Base-by-base conservation (phyloP, 2,797 vertebrate species). In the Sparus aurata region DNA sequence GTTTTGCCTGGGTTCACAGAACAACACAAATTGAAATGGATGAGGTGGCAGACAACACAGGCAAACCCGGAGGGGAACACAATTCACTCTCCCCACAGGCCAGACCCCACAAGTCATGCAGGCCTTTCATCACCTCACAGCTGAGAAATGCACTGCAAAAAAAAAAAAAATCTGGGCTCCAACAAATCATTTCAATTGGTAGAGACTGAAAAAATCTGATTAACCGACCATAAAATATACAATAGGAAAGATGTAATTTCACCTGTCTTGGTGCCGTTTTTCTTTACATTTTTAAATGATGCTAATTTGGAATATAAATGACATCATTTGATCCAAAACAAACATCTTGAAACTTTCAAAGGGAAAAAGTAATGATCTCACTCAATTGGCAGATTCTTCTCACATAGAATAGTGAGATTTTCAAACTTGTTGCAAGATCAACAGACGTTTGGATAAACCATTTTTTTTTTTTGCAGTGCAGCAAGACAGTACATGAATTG, bases 1-100 rank as follows among this genome's bases (percentile, higher is more conserved):
- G 92, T 96, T 96, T 96, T 98, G 70, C 98, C 98, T 99, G 95
- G 54, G 75, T 93, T 93, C 87, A 93, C 94, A 95, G 91, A 95
- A 96, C 92, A 92, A 95, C 92, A 96, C 93, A 94, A 93, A 94
- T 94, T 89, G 94, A 95, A 95, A 95, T 89, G 91, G 90, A 95
- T 94, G 95, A 85, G 84, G 89, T 94, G 93, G 75, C 72, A 85
- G 79, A 90, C 72, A 80, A 91, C 81, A 89, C 66, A 85, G 30
- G 46, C 74, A 82, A 84, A 73, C 57, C 74, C 79, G 0, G 46
- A 67, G 67, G 80, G 83, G 75, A 78, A 78, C 74, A 79, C 53
- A 77, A 73, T 64, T 87, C 80, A 68, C 66, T 80, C 75, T 82
- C 70, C 85, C 72, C 79, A 47, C 80, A 68, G 75, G 64, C 82